Evolutionary conservation across 2,113 vertebrate species (phyloP), one percentile per base, ranked within the genome.

Genomic region (Esox niger): DNA sequence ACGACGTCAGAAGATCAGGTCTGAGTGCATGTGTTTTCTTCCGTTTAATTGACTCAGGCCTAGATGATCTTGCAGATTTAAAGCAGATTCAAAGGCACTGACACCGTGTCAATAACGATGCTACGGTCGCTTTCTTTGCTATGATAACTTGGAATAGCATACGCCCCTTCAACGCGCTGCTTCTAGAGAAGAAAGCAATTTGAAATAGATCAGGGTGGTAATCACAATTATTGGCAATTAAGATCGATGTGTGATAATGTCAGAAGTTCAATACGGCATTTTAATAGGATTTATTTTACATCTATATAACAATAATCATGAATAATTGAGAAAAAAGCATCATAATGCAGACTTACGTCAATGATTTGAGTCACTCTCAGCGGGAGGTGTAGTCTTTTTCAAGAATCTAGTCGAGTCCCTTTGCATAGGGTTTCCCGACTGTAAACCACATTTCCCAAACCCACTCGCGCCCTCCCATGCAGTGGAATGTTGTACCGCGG

Each of bases 401-500:
- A 59, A 59, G 27, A 27, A 30, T 59, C 13, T 58, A 59, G 29
- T 29, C 15, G 27, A 15, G 29, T 59, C 15, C 17, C 15, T 59
- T 30, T 30, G 57, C 26, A 6, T 59, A 15, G 57, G 29, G 27
- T 59, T 59, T 17, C 29, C 4, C 20, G 57, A 59, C 5, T 31
- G 27, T 20, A 32, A 30, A 59, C 29, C 27, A 59, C 57, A 59
- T 17, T 30, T 30, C 57, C 57, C 57, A 8, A 29, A n/a, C 15
- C 57, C 29, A 32, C 29, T 30, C 32, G 31, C 59, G 59, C 21
- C 59, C 32, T 23, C 32, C 32, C 31, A 38, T 61, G 32, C 59
- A 35, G 59, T 61, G 59, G 59, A 61, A 61, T 35, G 59, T 59
- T 59, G 23, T 29, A n/a, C 21, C n/a, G n/a, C 47, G n/a, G 47